Percentiles rank a stretch among this genome's conserved stretches.
phyloP scores from a whole-genome alignment of 2,797 vertebrate genomes.

The Coranthus polyacanthus region DNA sequence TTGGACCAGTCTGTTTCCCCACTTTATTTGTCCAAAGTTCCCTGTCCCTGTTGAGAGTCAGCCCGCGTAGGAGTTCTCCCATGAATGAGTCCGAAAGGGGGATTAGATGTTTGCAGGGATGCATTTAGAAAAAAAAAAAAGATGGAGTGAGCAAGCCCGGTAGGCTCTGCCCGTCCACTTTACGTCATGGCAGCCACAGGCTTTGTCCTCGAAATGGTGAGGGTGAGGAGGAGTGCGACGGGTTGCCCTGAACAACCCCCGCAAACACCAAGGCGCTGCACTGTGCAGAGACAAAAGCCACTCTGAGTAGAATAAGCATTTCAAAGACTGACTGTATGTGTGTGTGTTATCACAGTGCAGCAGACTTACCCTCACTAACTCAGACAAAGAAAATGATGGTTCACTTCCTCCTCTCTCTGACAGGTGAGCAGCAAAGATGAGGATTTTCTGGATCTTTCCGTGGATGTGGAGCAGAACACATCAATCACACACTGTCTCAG shows the following conservation, averaged over 20 bases:
- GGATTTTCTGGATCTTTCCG: conserved; percentile 98
- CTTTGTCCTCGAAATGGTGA: conserved; percentile 51
- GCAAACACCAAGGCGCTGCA: conserved; percentile 31
- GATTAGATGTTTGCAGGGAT: conserved; percentile 25
- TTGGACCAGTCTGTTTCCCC: too few species aligned
- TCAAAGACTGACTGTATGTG: conserved; percentile 37
- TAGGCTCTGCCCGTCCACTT: conserved; percentile 25
- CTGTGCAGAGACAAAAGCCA: conserved; percentile 42
- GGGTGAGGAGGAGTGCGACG: conserved; percentile 5
- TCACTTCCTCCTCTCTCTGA: conserved; percentile 55
- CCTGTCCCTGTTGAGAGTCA: background rate
- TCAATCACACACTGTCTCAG: conserved; percentile 99
- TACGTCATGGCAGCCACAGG: conserved; percentile 37
- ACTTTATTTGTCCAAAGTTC: background rate
- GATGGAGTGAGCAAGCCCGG: conserved; percentile 7
- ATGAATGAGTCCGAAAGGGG: conserved; percentile 22
- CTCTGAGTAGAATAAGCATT: conserved; percentile 46
- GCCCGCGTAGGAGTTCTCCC: conserved; percentile 5
- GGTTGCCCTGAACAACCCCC: conserved; percentile 66
- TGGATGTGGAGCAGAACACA: conserved; percentile 98
- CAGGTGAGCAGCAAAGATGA: conserved; percentile 99
- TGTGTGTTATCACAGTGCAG: conserved; percentile 20
- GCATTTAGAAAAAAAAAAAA: conserved; percentile 6
- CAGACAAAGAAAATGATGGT: conserved; percentile 15
- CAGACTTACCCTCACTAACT: conserved; percentile 30